Percentiles rank a stretch among this genome's conserved stretches.
Conservation (phyloP, 1,140 invertebrate genomes). For the Eueides isabella region DNA sequence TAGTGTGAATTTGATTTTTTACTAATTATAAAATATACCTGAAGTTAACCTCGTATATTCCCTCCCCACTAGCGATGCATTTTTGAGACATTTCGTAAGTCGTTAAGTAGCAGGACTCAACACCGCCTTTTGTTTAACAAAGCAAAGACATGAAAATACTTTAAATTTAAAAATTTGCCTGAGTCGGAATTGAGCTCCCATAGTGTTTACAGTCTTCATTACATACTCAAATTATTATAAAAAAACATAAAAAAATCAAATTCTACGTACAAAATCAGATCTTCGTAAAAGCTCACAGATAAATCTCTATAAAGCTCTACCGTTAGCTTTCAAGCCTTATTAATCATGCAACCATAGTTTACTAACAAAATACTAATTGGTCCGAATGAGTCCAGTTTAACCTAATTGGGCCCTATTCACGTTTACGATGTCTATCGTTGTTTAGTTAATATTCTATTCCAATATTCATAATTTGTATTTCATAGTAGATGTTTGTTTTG, state of each 20-base stretch:
- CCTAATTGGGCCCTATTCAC: constrained; percentile 9
- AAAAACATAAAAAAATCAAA: neutral
- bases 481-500: neutral
- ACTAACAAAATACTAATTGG: constrained; percentile 20
- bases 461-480: constrained; percentile 17
- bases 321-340: neutral
- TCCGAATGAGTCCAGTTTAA: constrained; percentile 6
- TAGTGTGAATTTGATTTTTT: too few species aligned
- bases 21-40: too few species aligned
- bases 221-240: neutral
- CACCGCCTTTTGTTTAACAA: neutral
- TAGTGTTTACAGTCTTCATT: too few species aligned
- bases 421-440: constrained; percentile 19
- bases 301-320: neutral
- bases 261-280: neutral
- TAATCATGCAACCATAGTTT: constrained; percentile 9
- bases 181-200: neutral
- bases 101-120: too few species aligned
- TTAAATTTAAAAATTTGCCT: neutral
- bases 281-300: neutral
- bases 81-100: too few species aligned
- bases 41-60: too few species aligned
- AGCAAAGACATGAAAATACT: neutral
- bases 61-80: too few species aligned
- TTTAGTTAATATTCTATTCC: constrained; percentile 25